Base-by-base conservation (phyloP, 2,888 invertebrate species). In the Meandrusa payeni region DNA sequence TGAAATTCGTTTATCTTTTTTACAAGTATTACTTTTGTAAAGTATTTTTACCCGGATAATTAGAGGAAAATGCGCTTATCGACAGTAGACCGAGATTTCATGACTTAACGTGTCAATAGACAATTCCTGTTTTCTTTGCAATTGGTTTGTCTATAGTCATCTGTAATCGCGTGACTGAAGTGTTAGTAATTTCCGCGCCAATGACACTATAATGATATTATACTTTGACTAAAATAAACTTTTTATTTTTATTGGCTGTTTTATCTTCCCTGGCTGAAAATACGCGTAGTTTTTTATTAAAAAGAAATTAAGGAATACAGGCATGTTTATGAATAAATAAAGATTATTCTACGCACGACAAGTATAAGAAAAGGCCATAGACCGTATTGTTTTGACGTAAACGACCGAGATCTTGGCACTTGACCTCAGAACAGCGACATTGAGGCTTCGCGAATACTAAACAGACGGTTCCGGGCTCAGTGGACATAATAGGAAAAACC, bases 391-490 rank as follows among this genome's bases (percentile, higher is more conserved):
- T 39, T 31, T 24, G 23, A 34, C 13, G 17, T 24, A 38, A 36
- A 15, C 38, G 41, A 27, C 41, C 46, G 19, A 32, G 41, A 31
- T 41, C 48, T 47, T 47, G 49, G 29, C 41, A 23, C 40, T 23
- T 48, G 52, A 50, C 50, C 50, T 48, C 24, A 26, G 24, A 7
- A 13, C 20, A n/a, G 15, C 19, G 37, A 27, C 41, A 44, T 38
- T 31, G 41, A 28, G 13, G 20, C 20, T 9, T 42, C 28, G 38
- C 26, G 33, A 48, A 41, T 38, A 46, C 43, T 33, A 41, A 33
- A 24, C 41, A 45, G 38, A 39, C 36, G 29, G 17, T 46, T 27
- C 41, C 36, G 34, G 34, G 32, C 22, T 19, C 2, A 24, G 27
- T 20, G 9, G 13, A 37, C 32, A 9, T 26, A 13, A 9, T 37